Evolutionary conservation across 2,113 vertebrate genomes (phyloP).

Genomic region (Psophia crepitans): DNA sequence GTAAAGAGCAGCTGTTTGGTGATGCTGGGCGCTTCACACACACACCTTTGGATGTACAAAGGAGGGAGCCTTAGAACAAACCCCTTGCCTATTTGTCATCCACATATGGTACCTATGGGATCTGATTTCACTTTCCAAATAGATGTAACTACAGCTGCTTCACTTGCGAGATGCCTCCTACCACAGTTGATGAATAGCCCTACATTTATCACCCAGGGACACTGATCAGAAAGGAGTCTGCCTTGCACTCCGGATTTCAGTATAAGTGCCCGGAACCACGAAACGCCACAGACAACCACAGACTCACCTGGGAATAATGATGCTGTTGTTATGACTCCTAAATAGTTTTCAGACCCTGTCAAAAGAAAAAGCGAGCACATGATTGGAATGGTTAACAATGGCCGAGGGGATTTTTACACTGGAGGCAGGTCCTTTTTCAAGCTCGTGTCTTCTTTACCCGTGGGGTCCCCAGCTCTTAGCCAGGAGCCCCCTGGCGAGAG

Average conservation of each 20-base stretch:
- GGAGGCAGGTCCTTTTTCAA: not conserved
- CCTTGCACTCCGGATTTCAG: not conserved
- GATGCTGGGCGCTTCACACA: not conserved
- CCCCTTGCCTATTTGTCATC: constrained; percentile 17
- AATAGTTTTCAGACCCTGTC: not conserved
- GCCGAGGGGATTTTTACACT: not conserved
- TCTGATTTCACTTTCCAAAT: constrained; percentile 45
- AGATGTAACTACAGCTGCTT: constrained; percentile 42
- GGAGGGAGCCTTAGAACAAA: not conserved
- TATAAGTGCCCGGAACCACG: not conserved
- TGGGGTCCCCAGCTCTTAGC: not conserved
- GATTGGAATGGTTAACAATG: not conserved
- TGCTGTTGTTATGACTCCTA: not conserved
- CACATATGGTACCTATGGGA: not conserved
- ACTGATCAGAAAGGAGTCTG: not conserved
- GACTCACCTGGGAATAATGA: not conserved
- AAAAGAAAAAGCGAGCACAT: not conserved
- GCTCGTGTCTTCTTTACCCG: not conserved
- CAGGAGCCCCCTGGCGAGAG: not conserved
- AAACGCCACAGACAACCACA: not conserved
- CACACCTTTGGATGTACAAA: not conserved
- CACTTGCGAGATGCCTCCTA: not conserved
- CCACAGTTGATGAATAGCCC: not conserved
- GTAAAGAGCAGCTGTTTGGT: not conserved
- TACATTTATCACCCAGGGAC: constrained; percentile 17